These are phyloP conservation scores for Aplocera efformata DNA, from an alignment of 2,888 invertebrate species.

Conservation along the genomic window DNA sequence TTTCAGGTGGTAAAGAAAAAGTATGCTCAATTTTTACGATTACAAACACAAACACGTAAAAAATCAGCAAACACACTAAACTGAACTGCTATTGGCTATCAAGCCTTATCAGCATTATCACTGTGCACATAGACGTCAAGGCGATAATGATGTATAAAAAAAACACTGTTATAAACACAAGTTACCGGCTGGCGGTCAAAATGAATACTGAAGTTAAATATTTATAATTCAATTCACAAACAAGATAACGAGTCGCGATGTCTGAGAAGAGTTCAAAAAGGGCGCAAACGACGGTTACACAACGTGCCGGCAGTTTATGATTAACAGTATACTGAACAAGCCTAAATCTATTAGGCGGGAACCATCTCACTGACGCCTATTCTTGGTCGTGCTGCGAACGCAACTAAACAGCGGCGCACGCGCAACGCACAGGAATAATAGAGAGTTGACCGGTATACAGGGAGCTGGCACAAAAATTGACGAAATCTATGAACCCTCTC, in stretches of 20 bases:
- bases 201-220: slow-evolving; percentile 50
- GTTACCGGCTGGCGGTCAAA: slow-evolving; percentile 39
- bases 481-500: slow-evolving; percentile 56
- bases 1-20: slow-evolving; percentile 9
- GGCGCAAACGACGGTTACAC: slow-evolving; percentile 46
- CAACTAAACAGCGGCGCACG: slow-evolving; percentile 68
- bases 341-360: slow-evolving; percentile 49
- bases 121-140: slow-evolving; percentile 36
- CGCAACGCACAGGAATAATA: slow-evolving; percentile 64
- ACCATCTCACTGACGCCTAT: slow-evolving; percentile 64
- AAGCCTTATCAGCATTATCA: slow-evolving; percentile 52
- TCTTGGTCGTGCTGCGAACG: slow-evolving; percentile 68
- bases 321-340: slow-evolving; percentile 39
- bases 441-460: slow-evolving; percentile 52
- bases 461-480: slow-evolving; percentile 56
- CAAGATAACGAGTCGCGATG: slow-evolving; percentile 46
- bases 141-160: slow-evolving; percentile 42
- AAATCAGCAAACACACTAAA: slow-evolving; percentile 27
- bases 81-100: slow-evolving; percentile 42
- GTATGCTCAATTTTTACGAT: slow-evolving; percentile 2
- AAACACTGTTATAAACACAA: slow-evolving; percentile 45
- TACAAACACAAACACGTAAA: too few relatives aligned
- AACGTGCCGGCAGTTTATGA: slow-evolving; percentile 50
- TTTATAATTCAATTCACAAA: slow-evolving; percentile 46
- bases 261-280: slow-evolving; percentile 41